Evolutionary conservation across 2,113 vertebrate genomes (phyloP), one percentile per base, ranked within the genome.

Genomic region (Oplegnathus fasciatus): DNA sequence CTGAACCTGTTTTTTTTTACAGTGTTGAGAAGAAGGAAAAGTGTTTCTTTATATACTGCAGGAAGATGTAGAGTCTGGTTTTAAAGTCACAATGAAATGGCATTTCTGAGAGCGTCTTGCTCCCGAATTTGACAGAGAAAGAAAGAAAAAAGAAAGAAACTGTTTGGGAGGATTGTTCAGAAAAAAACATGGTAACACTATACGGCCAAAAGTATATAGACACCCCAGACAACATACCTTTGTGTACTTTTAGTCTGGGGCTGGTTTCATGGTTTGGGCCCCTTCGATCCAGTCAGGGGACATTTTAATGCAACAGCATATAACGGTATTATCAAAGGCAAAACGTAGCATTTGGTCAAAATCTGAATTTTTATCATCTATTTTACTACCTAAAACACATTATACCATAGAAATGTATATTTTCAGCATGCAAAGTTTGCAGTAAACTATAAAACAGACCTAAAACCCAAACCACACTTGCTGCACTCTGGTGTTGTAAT

Each of bases 1-100:
- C 30, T 20, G 40, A 70, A 69, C 15, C 44, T 57, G 46, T 52
- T 60, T 4, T 22, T 40, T 18, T 15, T 20, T n/a, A 50, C 14
- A 50, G 26, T 44, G 52, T 37, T 55, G 44, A 71, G 54, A 37
- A 40, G 42, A 40, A 68, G 26, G 15, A 34, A 9, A 24, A 24
- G 9, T 58, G 10, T 82, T 68, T 84, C 52, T 83, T 57, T 60
- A 13, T 18, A n/a, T 5, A 0, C 22, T 22, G 34, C 44, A 54
- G 34, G 9, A 50, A 24, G 14, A 34, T 22, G 26, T 8, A 30
- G 1, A 64, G 30, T 78, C 48, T 82, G 40, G 17, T 68, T 83
- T 81, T 79, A 50, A 87, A 82, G 80, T 77, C 81, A 84, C 15
- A 77, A 60, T 79, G 46, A 86, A 67, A 70, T 14, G 7, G 30